Base-by-base conservation (phyloP, 2,797 vertebrate species). In the Cichlasoma orientale region DNA sequence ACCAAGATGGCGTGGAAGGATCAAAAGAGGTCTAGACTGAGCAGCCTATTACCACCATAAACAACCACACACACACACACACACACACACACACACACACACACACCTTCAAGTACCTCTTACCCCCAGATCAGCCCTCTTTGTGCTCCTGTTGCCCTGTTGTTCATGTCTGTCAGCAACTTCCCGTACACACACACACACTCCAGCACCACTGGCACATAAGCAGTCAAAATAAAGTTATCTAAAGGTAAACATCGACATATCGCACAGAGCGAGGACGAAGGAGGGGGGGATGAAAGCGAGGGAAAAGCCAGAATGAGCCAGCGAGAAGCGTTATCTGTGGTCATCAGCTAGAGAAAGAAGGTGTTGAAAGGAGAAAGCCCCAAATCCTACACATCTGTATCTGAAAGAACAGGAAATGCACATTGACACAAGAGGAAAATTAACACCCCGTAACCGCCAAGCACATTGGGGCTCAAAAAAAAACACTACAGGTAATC, bases 351-450 rank as follows among this genome's bases (percentile, higher is more conserved):
- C 56, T 0, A 84, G 75, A 72, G 80, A 61, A 80, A 81, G 83
- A 80, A 89, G 85, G 89, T 93, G 93, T 88, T 89, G 93, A 93
- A 88, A 91, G 90, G 85, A 81, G 83, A 88, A 91, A 92, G 68
- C 80, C 69, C 63, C 56, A 87, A 90, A 85, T 89, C 80, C 74
- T 78, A 58, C 21, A 83, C 87, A 84, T 91, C 82, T 82, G 75
- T 72, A 91, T 83, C 77, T 82, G 83, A 87, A 77, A 83, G 82
- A 77, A 58, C 86, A 89, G 88, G 89, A 92, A 91, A 85, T 71
- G 6, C 84, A 81, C 77, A 82, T 41, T 84, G 86, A 89, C 81
- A 89, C 86, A 79, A 84, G 82, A 66, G 82, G 82, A 82, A 91
- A 89, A 88, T 79, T 33, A 89, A 87, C 87, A 86, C 82, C 55